Base-by-base conservation (phyloP, 2,888 invertebrate species). In the Clepsis dumicolana region DNA sequence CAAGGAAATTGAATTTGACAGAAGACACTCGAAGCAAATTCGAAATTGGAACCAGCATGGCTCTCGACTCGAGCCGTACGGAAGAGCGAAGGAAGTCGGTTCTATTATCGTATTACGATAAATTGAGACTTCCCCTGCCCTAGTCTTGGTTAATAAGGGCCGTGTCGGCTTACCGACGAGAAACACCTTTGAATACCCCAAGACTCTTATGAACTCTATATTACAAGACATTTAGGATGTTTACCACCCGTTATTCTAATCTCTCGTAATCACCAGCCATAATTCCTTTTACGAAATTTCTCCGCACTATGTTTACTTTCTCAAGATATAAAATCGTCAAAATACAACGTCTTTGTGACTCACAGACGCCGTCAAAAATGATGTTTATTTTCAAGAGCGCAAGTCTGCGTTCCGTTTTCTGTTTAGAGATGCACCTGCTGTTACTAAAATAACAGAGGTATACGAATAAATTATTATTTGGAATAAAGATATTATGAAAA, bases 101-200 rank as follows among this genome's bases (percentile, higher is more conserved):
- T 70, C 83, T 75, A 84, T 85, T 81, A 86, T 85, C 81, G 83
- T 78, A 78, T 86, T 85, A 81, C 74, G 77, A 80, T 80, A 80
- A 88, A 89, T 89, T 88, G 82, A 80, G 78, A 83, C 84, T 86
- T 89, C 88, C 89, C 78, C 72, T 81, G 80, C 77, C 81, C 83
- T 80, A 80, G 76, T 80, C 74, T 72, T 62, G 62, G 44, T 70
- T 8, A 48, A 48, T 64, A 64, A 69, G 69, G 64, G 69, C 64
- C 54, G 68, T 48, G 52, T 64, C 59, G 27, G 68, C 56, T 68
- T 53, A 64, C 57, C 7, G 64, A 59, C 56, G 18, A 59, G n/a
- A 44, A 35, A 63, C 62, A 68, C 67, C 67, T 67, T 67, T 63
- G 48, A 62, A 24, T 10, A 14, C 25, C 16, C 32, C 12, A 44